phyloP scores from a whole-genome alignment of 2,888 invertebrate species.

The Acanthosepion lycidas region DNA sequence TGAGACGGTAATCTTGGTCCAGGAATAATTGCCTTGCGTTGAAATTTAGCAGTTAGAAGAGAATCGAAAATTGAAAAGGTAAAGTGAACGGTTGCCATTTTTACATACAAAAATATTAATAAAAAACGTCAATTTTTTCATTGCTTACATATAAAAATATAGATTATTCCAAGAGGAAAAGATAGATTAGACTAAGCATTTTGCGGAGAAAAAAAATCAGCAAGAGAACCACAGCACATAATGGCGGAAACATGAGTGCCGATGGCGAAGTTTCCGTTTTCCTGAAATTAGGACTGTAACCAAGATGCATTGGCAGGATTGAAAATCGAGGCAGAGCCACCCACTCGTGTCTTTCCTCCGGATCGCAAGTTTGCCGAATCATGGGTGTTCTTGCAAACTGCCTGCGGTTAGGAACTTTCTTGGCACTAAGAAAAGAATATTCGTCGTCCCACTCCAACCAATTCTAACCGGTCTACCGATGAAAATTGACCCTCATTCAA shows the following conservation, averaged over 20 bases:
- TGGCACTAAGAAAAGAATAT: background rate
- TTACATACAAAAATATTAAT: background rate
- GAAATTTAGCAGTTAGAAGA: background rate
- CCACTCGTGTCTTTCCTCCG: background rate
- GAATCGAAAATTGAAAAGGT: background rate
- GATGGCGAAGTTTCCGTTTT: slow-evolving; percentile 8
- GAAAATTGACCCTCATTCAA: background rate
- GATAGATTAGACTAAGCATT: background rate
- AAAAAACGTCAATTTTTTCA: background rate
- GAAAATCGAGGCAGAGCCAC: background rate
- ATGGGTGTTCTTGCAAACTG: background rate
- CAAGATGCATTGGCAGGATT: background rate
- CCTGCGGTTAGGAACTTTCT: background rate
- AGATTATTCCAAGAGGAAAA: background rate
- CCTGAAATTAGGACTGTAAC: background rate
- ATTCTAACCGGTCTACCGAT: background rate
- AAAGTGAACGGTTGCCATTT: background rate
- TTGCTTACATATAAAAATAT: background rate
- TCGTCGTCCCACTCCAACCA: background rate
- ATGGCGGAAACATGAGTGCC: background rate
- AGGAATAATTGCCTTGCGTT: background rate
- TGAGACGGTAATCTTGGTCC: background rate
- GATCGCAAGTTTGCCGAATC: background rate
- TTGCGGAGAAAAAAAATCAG: background rate
- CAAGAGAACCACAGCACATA: background rate